Evolutionary conservation across 2,888 invertebrate species (phyloP).

Genomic region (Aphodius granarius): DNA sequence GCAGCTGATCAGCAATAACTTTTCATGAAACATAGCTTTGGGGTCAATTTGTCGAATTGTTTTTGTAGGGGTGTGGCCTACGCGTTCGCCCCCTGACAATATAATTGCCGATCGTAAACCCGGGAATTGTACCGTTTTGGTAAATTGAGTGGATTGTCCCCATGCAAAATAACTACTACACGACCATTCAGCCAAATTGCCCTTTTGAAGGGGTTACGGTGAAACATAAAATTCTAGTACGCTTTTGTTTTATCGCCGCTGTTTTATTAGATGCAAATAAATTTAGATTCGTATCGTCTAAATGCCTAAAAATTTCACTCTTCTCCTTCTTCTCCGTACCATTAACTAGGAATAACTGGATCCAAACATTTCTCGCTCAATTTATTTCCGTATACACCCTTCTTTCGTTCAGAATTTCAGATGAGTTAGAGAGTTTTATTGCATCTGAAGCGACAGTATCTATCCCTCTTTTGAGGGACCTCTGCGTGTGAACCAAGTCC

Average conservation of each 20-base stretch:
- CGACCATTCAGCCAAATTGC: neutral
- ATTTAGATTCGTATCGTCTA: neutral
- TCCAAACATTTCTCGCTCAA: conserved; percentile 18
- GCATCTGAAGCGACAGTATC: conserved; percentile 31
- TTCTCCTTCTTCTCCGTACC: conserved; percentile 8
- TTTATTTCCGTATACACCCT: conserved; percentile 23
- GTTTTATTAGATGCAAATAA: neutral
- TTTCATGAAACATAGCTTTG: neutral
- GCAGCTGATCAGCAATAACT: neutral
- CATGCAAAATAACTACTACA: neutral
- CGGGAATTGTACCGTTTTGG: neutral
- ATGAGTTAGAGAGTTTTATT: conserved; percentile 33
- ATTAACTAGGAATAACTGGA: conserved; percentile 12
- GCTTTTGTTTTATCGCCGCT: neutral
- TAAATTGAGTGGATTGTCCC: neutral
- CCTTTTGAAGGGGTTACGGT: neutral
- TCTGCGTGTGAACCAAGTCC: conserved; percentile 21
- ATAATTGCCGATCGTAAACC: neutral
- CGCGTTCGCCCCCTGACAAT: neutral
- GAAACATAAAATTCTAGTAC: neutral
- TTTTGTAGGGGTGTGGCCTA: neutral
- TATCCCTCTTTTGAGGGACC: conserved; percentile 31
- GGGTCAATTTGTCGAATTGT: neutral
- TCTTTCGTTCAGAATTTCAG: conserved; percentile 21
- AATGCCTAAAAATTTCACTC: neutral